Evolutionary conservation across 1,140 invertebrate species (phyloP), one percentile per base, ranked within the genome.

Genomic region (Megathymus violae): DNA sequence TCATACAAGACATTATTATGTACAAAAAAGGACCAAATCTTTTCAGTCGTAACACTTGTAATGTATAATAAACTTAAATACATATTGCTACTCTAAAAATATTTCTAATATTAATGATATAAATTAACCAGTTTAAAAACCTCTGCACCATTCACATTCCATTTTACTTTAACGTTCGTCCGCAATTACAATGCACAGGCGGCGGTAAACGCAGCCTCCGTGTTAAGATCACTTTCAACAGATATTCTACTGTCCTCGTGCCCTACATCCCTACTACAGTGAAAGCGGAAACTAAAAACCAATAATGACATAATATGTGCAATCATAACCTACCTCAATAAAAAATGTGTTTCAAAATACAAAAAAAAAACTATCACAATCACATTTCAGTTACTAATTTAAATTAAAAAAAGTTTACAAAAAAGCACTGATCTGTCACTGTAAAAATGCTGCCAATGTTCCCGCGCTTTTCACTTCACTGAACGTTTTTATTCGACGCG

Each of bases 201-300:
- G n/a, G n/a, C n/a, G n/a, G 19, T 5, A 22, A 22, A 22, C 19
- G 27, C 74, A 78, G 72, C 72, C 75, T 72, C 75, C 69, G 64
- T 60, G 36, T 59, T 48, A 62, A 76, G 68, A 77, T 67, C 65
- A 74, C 75, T 78, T 72, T 78, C 75, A 48, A 67, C 19, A 22
- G 19, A 22, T 22, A 22, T 22, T 22, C 19, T 22, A 22, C 51
- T 61, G 72, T 31, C 75, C 72, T 62, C 73, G 63, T 78, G 66
- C 48, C 70, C 67, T 44, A 69, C 43, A 70, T 70, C 63, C 67
- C 46, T 40, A 22, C 62, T 10, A 36, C 31, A 71, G 72, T 69
- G 72, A 75, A 75, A 75, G 69, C 70, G 59, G 27, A 31, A 31
- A 31, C 27, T 31, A 46, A 66, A 66, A 67, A 64, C 62, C 51